Conservation (phyloP, 2,113 vertebrate species). For the Aphelocoma coerulescens region DNA sequence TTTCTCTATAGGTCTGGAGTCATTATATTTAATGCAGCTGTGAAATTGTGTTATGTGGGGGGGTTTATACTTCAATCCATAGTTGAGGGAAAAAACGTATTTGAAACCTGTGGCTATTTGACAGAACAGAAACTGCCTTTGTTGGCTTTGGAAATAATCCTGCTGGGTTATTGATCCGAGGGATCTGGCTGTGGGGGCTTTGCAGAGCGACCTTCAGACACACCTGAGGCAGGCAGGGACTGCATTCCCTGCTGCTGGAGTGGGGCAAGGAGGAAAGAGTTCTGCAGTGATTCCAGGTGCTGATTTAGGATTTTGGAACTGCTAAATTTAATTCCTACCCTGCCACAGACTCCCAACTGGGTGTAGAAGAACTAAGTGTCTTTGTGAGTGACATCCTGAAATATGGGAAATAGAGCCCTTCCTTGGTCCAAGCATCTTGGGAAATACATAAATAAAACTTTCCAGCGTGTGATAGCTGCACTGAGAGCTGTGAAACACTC, state of each 20-base stretch:
- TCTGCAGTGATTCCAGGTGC: background rate
- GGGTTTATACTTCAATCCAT: background rate
- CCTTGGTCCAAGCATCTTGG: background rate
- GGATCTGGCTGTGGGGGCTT: background rate
- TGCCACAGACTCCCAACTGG: background rate
- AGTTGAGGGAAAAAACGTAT: background rate
- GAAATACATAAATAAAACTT: background rate
- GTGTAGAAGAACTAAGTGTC: background rate
- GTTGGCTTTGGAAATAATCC: background rate
- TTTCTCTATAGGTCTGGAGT: background rate
- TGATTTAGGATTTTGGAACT: background rate
- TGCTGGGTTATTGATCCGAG: background rate
- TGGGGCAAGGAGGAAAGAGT: background rate
- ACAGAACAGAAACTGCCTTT: background rate
- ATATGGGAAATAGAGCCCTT: background rate
- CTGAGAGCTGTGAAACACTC: background rate
- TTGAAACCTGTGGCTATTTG: background rate
- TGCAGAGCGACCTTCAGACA: background rate
- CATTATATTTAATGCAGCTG: background rate
- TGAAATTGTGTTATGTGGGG: background rate
- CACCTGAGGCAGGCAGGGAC: background rate
- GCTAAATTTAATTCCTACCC: background rate
- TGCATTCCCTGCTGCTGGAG: background rate
- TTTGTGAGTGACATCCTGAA: background rate
- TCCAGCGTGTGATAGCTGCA: fast-evolving